Evolutionary conservation across 2,888 invertebrate species (phyloP), one percentile per base, ranked within the genome.

Genomic region (Pristionchus exspectatus): DNA sequence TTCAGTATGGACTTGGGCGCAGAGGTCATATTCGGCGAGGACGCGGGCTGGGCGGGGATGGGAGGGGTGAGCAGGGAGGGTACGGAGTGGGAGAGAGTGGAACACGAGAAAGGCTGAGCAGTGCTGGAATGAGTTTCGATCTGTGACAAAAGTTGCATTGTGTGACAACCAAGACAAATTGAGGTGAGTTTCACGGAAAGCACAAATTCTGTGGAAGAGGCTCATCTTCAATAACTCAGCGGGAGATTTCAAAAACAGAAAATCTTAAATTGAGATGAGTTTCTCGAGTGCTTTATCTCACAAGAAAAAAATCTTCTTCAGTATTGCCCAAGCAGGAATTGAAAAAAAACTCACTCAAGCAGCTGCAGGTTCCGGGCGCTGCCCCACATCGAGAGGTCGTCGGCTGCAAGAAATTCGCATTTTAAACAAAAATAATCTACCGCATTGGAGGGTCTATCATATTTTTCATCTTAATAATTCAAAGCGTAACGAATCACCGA

Each of bases 1-100:
- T 84, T 84, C 84, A 84, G 44, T 16, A 84, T 84, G 33, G 84
- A 85, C 59, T 50, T 85, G 84, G 59, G 84, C 24, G 30, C 33
- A 14, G 59, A 3, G 38, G 38, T 10, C 81, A 50, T 44, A 59
- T 44, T 85, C 2, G 84, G 84, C 18, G 84, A 85, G 30, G 84
- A 24, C 2, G 33, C 21, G 24, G 50, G 59, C 24, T 54, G 83
- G 18, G 83, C 54, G 16, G 84, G 84, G 1, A 85, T n/a, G 24
- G 84, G 33, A 10, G 84, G 84, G 2, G 59, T 59, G 21, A 50
- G 38, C 2, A 85, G 59, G 10, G 84, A 59, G 84, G 84, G 84
- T 18, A 85, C 84, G 59, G 84, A 85, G 59, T 85, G 84, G 59
- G 84, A 85, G 24, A 85, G 84, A 2, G 84, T 85, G 21, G 84